These are phyloP conservation scores for Eristalis arbustorum DNA, from an alignment of 2,888 invertebrate genomes.

Conservation along the genomic window DNA sequence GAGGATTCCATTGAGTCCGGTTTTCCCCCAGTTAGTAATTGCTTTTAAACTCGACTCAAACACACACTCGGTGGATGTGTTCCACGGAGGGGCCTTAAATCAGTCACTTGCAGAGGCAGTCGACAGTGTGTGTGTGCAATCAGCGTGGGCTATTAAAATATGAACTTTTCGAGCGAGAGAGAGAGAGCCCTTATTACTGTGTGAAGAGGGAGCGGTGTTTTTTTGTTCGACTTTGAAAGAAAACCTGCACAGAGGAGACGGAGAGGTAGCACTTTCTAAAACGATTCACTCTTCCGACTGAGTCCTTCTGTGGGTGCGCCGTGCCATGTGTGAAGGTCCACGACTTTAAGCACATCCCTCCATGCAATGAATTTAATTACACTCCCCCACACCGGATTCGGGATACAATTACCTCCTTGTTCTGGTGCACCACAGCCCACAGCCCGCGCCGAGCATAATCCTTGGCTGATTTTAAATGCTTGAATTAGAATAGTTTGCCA, in stretches of 20 bases:
- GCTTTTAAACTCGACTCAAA: conserved; percentile 13
- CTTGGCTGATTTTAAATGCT: conserved; percentile 29
- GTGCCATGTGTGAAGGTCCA: neutral
- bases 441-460: neutral
- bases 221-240: neutral
- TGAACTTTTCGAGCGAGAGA: conserved; percentile 18
- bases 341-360: conserved; percentile 41
- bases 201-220: neutral
- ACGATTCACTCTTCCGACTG: neutral
- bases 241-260: too few relatives aligned
- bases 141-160: conserved; percentile 43
- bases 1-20: neutral
- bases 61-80: neutral
- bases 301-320: neutral
- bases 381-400: conserved; percentile 27
- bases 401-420: conserved; percentile 44
- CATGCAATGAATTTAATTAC: conserved; percentile 64
- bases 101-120: conserved; percentile 22
- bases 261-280: neutral
- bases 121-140: neutral
- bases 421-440: neutral
- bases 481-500: conserved; percentile 56
- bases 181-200: conserved; percentile 56
- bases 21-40: conserved; percentile 24
- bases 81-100: neutral